phyloP scores from a whole-genome alignment of 2,888 invertebrate genomes.

The Epinotia brunnichana region DNA sequence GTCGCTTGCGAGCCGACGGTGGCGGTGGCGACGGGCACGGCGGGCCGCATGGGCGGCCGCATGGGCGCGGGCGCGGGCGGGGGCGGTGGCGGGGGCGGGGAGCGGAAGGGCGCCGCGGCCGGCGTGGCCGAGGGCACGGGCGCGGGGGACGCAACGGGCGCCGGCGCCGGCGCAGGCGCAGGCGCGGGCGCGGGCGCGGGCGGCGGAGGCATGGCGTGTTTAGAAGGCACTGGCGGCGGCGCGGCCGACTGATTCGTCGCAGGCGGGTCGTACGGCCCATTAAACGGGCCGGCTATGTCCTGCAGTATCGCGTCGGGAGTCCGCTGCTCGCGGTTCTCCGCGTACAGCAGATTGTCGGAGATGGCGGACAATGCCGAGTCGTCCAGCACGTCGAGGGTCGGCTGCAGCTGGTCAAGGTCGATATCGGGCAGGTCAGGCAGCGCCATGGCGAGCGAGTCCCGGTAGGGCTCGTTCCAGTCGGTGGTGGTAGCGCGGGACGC shows the following conservation, averaged over 20 bases:
- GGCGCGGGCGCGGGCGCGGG: slow-evolving; percentile 53
- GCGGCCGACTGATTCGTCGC: slow-evolving; percentile 51
- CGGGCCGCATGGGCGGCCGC: slow-evolving; percentile 65
- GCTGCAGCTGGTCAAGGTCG: slow-evolving; percentile 87
- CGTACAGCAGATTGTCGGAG: slow-evolving; percentile 70
- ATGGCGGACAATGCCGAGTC: slow-evolving; percentile 74
- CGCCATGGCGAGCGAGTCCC: slow-evolving; percentile 70
- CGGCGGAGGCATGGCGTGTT: slow-evolving; percentile 7
- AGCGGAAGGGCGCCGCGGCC: too few relatives aligned
- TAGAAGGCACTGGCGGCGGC: slow-evolving; percentile 44
- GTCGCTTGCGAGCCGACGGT: slow-evolving; percentile 78
- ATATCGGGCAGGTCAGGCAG: slow-evolving; percentile 76
- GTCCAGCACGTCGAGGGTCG: slow-evolving; percentile 79
- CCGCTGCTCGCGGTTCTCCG: slow-evolving; percentile 24
- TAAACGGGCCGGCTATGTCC: slow-evolving; percentile 35
- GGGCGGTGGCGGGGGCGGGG: slow-evolving; percentile 15
- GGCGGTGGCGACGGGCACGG: slow-evolving; percentile 68
- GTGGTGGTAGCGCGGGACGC: slow-evolving; percentile 69
- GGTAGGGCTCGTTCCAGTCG: slow-evolving; percentile 81
- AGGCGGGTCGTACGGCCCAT: slow-evolving; percentile 38
- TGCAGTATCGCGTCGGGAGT: slow-evolving; percentile 42
- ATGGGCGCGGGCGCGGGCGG: slow-evolving; percentile 52
- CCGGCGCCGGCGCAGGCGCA: slow-evolving; percentile 45
- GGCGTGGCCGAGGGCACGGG: slow-evolving; percentile 55
- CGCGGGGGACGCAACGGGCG: slow-evolving; percentile 55